phyloP scores from a whole-genome alignment of 2,888 invertebrate species.

The Sarcophaga rosellei region DNA sequence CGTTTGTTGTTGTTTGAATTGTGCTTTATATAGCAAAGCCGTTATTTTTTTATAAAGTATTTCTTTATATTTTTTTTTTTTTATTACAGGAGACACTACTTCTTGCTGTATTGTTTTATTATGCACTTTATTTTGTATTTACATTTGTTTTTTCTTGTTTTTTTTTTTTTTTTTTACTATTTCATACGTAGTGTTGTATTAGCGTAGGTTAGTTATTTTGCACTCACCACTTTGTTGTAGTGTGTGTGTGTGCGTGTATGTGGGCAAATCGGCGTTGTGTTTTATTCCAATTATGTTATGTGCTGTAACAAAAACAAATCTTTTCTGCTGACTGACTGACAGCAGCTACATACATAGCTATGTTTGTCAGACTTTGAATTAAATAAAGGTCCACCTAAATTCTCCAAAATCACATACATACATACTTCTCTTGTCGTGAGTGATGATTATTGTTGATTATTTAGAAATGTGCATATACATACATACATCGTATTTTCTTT shows the following conservation, averaged over 20 bases:
- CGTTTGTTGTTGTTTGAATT: not conserved
- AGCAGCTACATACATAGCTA: too few relatives aligned
- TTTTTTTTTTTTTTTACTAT: constrained; percentile 59
- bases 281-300: too few relatives aligned
- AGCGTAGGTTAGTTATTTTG: constrained; percentile 69
- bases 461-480: too few relatives aligned
- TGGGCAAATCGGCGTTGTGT: constrained; percentile 26
- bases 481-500: not conserved
- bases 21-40: constrained; percentile 35
- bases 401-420: too few relatives aligned
- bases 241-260: constrained; percentile 1
- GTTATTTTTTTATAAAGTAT: constrained; percentile 50
- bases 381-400: too few relatives aligned
- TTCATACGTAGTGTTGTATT: constrained; percentile 57
- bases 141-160: constrained; percentile 42
- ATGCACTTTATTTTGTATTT: constrained; percentile 25
- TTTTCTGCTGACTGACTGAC: too few relatives aligned
- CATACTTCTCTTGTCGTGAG: too few relatives aligned
- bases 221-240: constrained; percentile 30
- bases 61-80: constrained; percentile 44
- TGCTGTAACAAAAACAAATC: too few relatives aligned
- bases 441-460: too few relatives aligned
- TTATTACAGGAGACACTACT: constrained; percentile 31
- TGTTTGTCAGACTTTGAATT: too few relatives aligned
- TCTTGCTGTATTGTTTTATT: constrained; percentile 37